phyloP scores from a whole-genome alignment of 2,113 vertebrate genomes.

The Psilopogon haemacephalus region DNA sequence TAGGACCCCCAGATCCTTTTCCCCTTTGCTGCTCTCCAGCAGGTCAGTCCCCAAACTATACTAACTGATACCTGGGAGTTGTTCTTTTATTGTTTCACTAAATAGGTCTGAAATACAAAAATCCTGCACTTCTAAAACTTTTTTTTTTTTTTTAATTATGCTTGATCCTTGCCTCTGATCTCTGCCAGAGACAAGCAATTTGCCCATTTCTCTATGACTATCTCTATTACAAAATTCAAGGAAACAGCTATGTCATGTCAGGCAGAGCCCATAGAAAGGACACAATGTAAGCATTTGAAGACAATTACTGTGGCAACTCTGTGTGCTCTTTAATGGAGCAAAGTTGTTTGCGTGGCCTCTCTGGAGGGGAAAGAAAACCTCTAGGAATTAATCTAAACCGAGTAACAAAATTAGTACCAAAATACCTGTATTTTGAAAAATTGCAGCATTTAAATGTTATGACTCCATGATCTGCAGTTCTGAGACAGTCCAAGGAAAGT shows the following conservation, averaged over 20 bases:
- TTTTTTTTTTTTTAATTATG: background rate
- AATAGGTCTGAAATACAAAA: background rate
- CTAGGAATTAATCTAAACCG: background rate
- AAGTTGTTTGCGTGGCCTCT: background rate
- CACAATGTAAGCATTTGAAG: background rate
- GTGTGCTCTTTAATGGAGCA: background rate
- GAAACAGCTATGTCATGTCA: background rate
- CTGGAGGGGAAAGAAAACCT: background rate
- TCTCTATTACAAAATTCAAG: background rate
- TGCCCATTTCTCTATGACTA: background rate
- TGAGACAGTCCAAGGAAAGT: background rate
- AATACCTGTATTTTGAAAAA: background rate
- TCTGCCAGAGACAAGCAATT: background rate
- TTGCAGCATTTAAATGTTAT: background rate
- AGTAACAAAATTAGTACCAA: background rate
- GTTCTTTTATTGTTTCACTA: background rate
- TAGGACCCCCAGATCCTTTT: no score
- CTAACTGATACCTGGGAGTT: no score
- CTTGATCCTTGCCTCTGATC: background rate
- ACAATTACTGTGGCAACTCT: background rate
- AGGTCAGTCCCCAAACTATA: no score
- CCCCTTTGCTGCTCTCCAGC: no score
- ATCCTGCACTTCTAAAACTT: background rate
- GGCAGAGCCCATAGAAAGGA: background rate
- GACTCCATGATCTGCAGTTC: accelerated